These are phyloP conservation scores for Auanema sp. DNA, from an alignment of 2,888 invertebrate genomes.

Conservation along the genomic window DNA sequence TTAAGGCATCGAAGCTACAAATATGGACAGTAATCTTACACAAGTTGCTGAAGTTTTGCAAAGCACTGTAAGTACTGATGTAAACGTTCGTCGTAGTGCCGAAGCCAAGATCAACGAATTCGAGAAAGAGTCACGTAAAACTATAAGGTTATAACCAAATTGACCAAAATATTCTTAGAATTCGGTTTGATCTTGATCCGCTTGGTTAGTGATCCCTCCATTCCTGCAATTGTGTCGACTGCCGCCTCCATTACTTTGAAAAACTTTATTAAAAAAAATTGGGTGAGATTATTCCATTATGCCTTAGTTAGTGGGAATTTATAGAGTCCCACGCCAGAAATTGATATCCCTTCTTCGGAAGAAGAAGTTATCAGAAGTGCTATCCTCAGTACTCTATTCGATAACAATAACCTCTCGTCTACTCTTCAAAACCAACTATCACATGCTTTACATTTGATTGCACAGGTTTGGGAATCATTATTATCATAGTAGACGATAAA, in stretches of 20 bases:
- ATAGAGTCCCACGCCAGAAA: constrained; percentile 42
- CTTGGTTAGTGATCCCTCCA: constrained; percentile 65
- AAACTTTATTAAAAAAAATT: constrained; percentile 92
- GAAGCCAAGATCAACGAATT: constrained; percentile 36
- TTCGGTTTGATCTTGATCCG: constrained; percentile 23
- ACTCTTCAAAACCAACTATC: constrained; percentile 82
- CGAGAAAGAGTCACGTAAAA: constrained; percentile 20
- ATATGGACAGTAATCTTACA: constrained; percentile 20
- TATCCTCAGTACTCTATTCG: constrained; percentile 79
- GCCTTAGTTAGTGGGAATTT: constrained; percentile 5
- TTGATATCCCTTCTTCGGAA: constrained; percentile 39
- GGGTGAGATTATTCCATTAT: constrained; percentile 69
- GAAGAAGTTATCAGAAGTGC: constrained; percentile 72
- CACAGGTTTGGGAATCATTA: constrained; percentile 39
- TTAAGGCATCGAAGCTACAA: background rate
- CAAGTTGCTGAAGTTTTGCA: constrained; percentile 55
- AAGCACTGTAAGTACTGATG: constrained; percentile 65
- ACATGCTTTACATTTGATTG: constrained; percentile 68
- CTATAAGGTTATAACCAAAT: background rate
- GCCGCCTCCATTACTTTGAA: constrained; percentile 93
- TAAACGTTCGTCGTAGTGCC: constrained; percentile 63
- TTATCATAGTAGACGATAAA: too few relatives aligned
- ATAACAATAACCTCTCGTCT: constrained; percentile 74
- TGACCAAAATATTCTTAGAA: constrained; percentile 21
- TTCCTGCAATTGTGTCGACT: constrained; percentile 83